Evolutionary conservation across 2,888 invertebrate species (phyloP).

Genomic region (Creontiades dilutus): DNA sequence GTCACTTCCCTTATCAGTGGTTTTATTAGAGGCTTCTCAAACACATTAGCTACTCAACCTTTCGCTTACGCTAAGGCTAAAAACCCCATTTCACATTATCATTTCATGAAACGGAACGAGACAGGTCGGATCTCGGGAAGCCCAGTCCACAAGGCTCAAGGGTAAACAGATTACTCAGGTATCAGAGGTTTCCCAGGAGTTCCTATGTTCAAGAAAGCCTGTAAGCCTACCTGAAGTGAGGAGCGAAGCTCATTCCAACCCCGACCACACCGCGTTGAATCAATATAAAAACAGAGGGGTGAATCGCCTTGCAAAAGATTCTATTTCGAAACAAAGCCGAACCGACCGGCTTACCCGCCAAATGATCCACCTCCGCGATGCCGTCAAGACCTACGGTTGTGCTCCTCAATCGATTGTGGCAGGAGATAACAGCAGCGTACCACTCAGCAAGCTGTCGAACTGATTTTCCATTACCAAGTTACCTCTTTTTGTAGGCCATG

Average conservation of each 20-base stretch:
- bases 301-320: background rate
- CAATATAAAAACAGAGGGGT: conserved; percentile 25
- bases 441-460: background rate
- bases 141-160: too few species aligned
- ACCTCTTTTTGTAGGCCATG: too few species aligned
- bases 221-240: background rate
- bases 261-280: conserved; percentile 30
- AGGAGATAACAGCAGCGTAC: background rate
- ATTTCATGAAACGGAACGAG: too few species aligned
- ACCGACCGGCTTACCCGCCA: conserved; percentile 9
- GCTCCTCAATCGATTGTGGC: background rate
- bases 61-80: too few species aligned
- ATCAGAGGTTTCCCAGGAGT: too few species aligned
- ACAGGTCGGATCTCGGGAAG: too few species aligned
- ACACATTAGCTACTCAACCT: too few species aligned
- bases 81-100: too few species aligned
- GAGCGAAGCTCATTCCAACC: background rate
- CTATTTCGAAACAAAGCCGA: conserved; percentile 19
- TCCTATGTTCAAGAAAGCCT: background rate
- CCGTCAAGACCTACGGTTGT: background rate
- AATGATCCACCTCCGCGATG: background rate
- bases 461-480: background rate
- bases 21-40: too few species aligned
- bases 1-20: too few species aligned
- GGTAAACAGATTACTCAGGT: too few species aligned